Evolutionary conservation across 2,797 vertebrate species (phyloP), one percentile per base, ranked within the genome.

Genomic region (Eulemur coronatus): DNA sequence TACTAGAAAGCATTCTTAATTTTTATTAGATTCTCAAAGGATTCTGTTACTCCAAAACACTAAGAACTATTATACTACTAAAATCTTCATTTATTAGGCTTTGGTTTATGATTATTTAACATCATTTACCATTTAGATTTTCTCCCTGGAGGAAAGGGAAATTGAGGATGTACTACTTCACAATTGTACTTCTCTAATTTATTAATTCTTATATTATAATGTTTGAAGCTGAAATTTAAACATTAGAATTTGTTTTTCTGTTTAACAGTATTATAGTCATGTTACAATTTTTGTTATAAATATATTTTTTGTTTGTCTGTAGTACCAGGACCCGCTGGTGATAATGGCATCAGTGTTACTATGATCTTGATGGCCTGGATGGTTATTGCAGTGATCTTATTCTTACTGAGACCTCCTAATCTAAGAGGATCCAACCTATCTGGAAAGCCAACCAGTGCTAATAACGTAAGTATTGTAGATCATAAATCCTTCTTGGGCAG

Each of bases 361-460:
- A 99, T 99, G 99, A 99, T 99, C 93, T 97, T 99, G 98, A 99
- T 99, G 99, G 99, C 99, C 95, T 99, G 99, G 99, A 97, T 99
- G 95, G 98, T 99, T 94, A 98, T 99, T 95, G 99, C 99, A 46
- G 98, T 99, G 91, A 97, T 99, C 91, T 98, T 99, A 97, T 99
- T 99, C 98, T 97, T 99, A 96, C 98, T 99, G 96, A 99, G 99
- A 96, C 99, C 99, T 41, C 97, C 98, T 81, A 99, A 99, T 97
- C 98, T 99, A 93, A 99, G 99, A 98, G 98, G 99, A 98, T 96
- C 98, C 65, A 98, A 95, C 85, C 89, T 98, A 89, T 96, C 98
- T 3, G 99, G 98, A 91, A 99, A 99, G 98, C 98, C 99, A 93
- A 94, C 97, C 65, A 98, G 98, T 97, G 99, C 99, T 65, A 99